Evolutionary conservation across 2,888 invertebrate species (phyloP).

Genomic region (Metalampra italica): DNA sequence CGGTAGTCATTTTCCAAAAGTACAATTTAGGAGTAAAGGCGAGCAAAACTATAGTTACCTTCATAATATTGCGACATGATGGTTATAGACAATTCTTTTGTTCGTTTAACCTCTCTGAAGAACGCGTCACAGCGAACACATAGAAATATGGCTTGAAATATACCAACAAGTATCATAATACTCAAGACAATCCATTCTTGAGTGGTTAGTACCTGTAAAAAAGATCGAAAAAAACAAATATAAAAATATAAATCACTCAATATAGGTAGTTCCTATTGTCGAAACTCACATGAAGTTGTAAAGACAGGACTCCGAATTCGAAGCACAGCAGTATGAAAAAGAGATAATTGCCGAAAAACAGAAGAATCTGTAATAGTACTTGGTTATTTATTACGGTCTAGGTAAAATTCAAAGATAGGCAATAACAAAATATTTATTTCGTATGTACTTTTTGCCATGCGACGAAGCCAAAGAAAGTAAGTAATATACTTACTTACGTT

Average conservation of each 20-base stretch:
- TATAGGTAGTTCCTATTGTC: not conserved
- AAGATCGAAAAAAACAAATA: no score
- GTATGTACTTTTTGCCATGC: no score
- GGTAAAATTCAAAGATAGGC: no score
- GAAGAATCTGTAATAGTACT: not conserved
- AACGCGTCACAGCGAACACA: constrained; percentile 40
- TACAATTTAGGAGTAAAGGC: no score
- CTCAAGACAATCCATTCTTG: constrained; percentile 20
- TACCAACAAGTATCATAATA: constrained; percentile 24
- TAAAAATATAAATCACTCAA: not conserved
- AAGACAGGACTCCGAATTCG: constrained; percentile 1
- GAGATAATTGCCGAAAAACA: constrained; percentile 1
- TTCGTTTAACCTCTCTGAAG: constrained; percentile 40
- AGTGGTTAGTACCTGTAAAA: constrained; percentile 18
- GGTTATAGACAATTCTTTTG: constrained; percentile 41
- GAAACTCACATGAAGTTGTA: not conserved
- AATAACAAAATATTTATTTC: no score
- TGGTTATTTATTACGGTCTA: no score
- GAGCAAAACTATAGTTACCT: constrained; percentile 26
- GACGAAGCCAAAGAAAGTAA: no score
- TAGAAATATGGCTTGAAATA: constrained; percentile 28
- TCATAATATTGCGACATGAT: constrained; percentile 38
- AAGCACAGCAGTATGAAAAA: not conserved
- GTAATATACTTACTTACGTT: no score
- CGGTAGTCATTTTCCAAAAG: no score